These are phyloP conservation scores for Pandemis corylana DNA, from an alignment of 2,888 invertebrate genomes.

Conservation along the genomic window DNA sequence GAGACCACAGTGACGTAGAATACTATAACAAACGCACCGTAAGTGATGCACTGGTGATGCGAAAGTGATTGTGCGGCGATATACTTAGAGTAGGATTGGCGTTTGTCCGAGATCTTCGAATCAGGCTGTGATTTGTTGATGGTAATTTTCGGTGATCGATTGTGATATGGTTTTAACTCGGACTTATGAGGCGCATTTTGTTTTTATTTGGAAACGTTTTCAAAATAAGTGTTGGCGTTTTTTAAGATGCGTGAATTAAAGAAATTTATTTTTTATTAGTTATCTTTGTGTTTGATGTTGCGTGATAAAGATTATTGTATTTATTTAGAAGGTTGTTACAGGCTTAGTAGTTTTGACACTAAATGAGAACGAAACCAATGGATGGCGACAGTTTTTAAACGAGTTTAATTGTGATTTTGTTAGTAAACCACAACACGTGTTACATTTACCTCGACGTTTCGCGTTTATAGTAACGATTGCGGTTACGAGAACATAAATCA, in stretches of 20 bases:
- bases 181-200: no score
- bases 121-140: not conserved
- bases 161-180: no score
- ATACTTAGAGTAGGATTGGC: not conserved
- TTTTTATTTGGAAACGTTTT: no score
- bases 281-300: no score
- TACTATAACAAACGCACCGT: not conserved
- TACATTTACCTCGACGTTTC: not conserved
- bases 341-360: not conserved
- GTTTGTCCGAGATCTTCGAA: not conserved
- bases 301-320: no score
- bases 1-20: constrained; percentile 6
- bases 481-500: not conserved
- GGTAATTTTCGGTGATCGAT: no score
- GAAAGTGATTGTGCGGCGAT: not conserved
- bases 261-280: no score
- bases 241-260: no score
- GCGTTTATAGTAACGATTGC: not conserved
- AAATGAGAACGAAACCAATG: not conserved
- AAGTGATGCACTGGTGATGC: not conserved
- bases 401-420: not conserved
- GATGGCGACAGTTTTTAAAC: no score
- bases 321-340: no score
- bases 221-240: no score
- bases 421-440: not conserved